Conservation (phyloP, 2,797 vertebrate species). For the Darevskia mixta region DNA sequence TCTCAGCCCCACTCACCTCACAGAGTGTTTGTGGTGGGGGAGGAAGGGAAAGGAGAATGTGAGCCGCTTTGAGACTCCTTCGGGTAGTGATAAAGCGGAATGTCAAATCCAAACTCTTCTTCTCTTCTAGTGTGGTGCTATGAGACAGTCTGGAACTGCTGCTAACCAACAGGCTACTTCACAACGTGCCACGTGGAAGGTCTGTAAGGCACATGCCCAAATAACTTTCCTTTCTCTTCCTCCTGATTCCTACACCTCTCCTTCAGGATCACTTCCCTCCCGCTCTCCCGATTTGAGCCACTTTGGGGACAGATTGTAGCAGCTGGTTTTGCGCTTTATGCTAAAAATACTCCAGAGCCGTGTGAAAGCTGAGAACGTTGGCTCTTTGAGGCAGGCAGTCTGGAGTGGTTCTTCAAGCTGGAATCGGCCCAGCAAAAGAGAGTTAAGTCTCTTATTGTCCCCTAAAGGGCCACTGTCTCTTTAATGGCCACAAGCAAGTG, state of each 20-base stretch:
- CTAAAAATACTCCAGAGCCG: not conserved
- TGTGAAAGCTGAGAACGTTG: not conserved
- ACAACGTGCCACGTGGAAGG: too few species aligned
- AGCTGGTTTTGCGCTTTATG: not conserved
- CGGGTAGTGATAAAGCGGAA: too few species aligned
- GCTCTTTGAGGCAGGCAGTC: conserved; percentile 28
- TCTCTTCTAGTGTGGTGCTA: not conserved
- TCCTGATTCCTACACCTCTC: not conserved
- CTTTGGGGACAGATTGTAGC: not conserved
- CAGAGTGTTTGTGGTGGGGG: too few species aligned
- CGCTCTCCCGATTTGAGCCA: not conserved
- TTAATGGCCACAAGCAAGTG: conserved; percentile 32
- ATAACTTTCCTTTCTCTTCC: not conserved
- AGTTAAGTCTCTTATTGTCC: not conserved
- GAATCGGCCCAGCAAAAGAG: conserved; percentile 55
- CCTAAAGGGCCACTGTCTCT: conserved; percentile 57
- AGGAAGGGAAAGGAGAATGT: too few species aligned
- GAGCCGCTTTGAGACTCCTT: too few species aligned
- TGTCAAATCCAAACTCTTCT: too few species aligned
- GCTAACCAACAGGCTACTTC: not conserved
- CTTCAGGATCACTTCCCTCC: not conserved
- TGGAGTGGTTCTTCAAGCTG: conserved; percentile 25
- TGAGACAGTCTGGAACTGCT: not conserved
- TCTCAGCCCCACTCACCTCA: too few species aligned
- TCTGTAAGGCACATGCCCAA: not conserved